A percentile compares a stretch with the other conserved stretches of the same genome.
Conservation (phyloP, 2,113 vertebrate species). For the Ophthalmolycus amberensis region DNA sequence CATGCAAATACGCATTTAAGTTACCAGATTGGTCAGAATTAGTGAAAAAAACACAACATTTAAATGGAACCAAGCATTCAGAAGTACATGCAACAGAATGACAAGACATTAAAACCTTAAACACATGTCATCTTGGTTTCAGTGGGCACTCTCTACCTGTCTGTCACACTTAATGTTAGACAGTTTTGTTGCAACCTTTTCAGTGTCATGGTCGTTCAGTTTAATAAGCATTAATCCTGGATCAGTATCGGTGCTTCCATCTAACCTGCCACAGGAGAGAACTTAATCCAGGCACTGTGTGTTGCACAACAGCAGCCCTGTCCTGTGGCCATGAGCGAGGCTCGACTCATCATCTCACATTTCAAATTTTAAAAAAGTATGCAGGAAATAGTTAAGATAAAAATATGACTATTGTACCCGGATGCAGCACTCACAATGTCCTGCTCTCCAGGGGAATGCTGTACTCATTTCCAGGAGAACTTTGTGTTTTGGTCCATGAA, state of each 20-base stretch:
- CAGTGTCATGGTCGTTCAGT: constrained; percentile 70
- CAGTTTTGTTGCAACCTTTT: constrained; percentile 50
- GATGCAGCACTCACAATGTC: background rate
- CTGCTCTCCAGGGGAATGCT: constrained; percentile 28
- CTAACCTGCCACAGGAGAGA: constrained; percentile 37
- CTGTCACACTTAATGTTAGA: constrained; percentile 25
- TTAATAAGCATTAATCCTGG: constrained; percentile 77
- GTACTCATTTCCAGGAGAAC: constrained; percentile 27
- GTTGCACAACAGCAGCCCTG: constrained; percentile 11
- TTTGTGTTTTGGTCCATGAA: constrained; percentile 51
- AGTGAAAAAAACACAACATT: background rate
- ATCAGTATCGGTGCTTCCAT: constrained; percentile 68
- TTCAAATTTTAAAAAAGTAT: constrained; percentile 14
- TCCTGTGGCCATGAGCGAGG: background rate
- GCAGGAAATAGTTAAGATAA: background rate
- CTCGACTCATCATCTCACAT: constrained; percentile 16
- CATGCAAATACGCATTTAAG: background rate
- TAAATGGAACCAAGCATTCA: background rate
- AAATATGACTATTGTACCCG: background rate
- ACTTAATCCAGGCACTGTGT: constrained; percentile 67
- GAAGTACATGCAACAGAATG: background rate
- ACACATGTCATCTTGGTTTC: constrained; percentile 19
- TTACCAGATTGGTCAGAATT: background rate
- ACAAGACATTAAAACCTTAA: constrained; percentile 8
- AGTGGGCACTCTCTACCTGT: background rate